Evolutionary conservation across 2,797 vertebrate species (phyloP), one percentile per base, ranked within the genome.

Genomic region (Platalea minor): DNA sequence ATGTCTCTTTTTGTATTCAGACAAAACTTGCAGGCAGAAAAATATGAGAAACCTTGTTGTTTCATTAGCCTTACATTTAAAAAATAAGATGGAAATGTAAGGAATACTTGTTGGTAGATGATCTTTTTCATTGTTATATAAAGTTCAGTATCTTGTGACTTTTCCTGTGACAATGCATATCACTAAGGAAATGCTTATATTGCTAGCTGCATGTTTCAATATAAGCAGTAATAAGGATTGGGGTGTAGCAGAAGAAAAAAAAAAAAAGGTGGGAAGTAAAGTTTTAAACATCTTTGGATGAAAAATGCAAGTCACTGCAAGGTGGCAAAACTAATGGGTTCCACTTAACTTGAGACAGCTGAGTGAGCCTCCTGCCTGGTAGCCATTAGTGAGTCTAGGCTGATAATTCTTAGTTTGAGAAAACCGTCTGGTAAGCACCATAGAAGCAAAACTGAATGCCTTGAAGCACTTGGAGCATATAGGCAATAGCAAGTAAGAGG

Each of bases 361-460:
- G 87, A 91, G 48, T 77, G 73, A 96, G 33, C 64, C 74, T 94
- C 54, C 28, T 91, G 70, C 70, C 51, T 80, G 61, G 64, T 63
- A 57, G 50, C 73, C 28, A 6, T 81, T 91, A 88, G 45, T 72
- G 59, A 97, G 48, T 65, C 82, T 84, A 93, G 68, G 19, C 74
- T 92, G 82, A n/a, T 69, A 95, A 67, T 70, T 45, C 64, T 74
- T 68, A 67, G 57, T 81, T 92, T 94, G 53, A 88, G 61, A 93
- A 96, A 91, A 64, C 33, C 61, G 83, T 90, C 76, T 93, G 74
- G 81, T 88, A 74, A 88, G 31, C 20, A 92, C 53, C 50, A 59
- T 0, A 80, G 60, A 89, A 94, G 48, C n/a, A 93, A 89, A 94
- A 61, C 46, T 48, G 41, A 82, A 85, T 50, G 79, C 51, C 74